Conservation (phyloP, 2,797 vertebrate genomes). For the Rhynchotus rufescens region DNA sequence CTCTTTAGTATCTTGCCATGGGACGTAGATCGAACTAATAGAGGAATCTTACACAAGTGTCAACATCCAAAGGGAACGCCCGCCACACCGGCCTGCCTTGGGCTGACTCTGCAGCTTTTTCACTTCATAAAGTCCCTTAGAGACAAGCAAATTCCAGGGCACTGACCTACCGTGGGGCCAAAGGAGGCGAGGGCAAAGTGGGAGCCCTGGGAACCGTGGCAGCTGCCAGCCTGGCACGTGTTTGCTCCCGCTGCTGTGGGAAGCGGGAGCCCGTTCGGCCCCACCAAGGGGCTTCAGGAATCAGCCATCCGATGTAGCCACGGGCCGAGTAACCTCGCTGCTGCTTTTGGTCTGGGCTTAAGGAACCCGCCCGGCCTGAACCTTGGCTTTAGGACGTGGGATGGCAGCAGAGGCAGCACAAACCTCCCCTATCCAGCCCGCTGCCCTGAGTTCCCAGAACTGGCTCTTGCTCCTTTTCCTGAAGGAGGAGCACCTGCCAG, state of each 20-base stretch:
- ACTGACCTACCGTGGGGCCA: not conserved
- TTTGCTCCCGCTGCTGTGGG: not conserved
- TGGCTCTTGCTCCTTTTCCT: not conserved
- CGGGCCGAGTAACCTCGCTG: not conserved
- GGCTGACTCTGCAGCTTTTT: not conserved
- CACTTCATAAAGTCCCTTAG: not conserved
- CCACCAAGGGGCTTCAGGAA: not conserved
- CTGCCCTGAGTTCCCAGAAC: not conserved
- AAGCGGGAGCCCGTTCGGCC: not conserved
- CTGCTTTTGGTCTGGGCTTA: not conserved
- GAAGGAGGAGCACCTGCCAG: not conserved
- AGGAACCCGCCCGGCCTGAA: not conserved
- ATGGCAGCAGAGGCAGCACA: not conserved
- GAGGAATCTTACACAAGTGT: not conserved
- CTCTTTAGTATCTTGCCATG: not conserved
- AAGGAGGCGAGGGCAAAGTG: not conserved
- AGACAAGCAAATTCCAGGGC: slow-evolving; percentile 6
- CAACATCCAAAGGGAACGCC: not conserved
- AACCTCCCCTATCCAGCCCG: not conserved
- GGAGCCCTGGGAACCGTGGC: not conserved
- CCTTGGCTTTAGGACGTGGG: not conserved
- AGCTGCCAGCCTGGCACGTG: not conserved
- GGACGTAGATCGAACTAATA: not conserved
- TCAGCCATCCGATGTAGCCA: not conserved
- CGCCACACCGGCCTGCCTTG: not conserved